Evolutionary conservation across 2,113 vertebrate species (phyloP), one percentile per base, ranked within the genome.

Genomic region (Lipophrys pholis): DNA sequence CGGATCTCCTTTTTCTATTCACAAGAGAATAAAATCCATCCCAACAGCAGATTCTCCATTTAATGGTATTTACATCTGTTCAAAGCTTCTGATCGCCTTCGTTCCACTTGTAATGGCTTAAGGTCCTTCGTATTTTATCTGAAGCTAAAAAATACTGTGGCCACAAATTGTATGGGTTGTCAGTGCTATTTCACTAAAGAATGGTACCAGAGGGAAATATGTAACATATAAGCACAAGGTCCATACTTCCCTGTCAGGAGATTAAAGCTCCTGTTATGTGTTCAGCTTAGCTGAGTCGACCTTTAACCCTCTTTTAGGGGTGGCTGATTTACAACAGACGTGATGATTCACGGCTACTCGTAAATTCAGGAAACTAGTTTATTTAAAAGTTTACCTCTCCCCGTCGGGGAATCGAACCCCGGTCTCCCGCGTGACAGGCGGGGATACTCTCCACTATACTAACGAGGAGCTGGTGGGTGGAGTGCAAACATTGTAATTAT

Each of bases 381-480:
- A n/a, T n/a, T 7, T 76, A 79, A 61, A 11, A 8, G 1, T 0
- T 1, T 0, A 30, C 41, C 6, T 0, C 75, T 88, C 72, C 76
- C 79, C 63, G 68, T 85, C 82, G 63, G 82, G 79, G 78, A 87
- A 81, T 85, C 6, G 73, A 82, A 82, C 79, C 76, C 62, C 55
- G 36, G 55, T 78, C 69, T 67, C 68, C 68, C 54, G 48, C 55
- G 55, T 81, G 66, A 81, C 71, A 66, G 79, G 79, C 62, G 45
- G 62, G 74, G 80, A 82, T 74, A 78, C 72, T 76, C 12, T 71
- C 76, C 72, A 80, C 76, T 83, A 76, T 83, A 76, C 67, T 80
- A 80, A 80, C 67, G 56, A 79, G 76, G 81, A 79, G 46, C 12
- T 30, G 21, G n/a, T n/a, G n/a, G n/a, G n/a, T n/a, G n/a, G n/a